Base-by-base conservation (phyloP, 2,113 vertebrate species). In the Elephas maximus region DNA sequence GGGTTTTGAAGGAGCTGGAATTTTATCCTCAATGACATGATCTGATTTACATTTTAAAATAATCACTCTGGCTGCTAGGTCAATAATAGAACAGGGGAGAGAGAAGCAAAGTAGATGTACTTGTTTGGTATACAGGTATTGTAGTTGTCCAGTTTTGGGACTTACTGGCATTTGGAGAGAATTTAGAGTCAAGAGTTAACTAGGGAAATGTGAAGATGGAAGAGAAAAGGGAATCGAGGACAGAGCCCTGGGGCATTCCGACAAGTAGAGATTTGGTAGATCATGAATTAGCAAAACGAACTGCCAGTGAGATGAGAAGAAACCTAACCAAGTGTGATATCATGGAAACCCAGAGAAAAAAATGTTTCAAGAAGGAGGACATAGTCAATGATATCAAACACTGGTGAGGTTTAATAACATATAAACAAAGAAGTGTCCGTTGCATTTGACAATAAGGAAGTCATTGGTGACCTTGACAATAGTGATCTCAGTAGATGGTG, bases 371-470 rank as follows among this genome's bases (percentile, higher is more conserved):
- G 41, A n/a, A 91, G 51, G 17, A 94, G 44, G 73, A 33, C 8
- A 17, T 45, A n/a, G 71, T 18, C 23, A 63, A 79, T 57, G 37
- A 28, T 67, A 44, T 96, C 41, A 95, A 87, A 93, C 41, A 90
- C 28, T 48, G 53, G n/a, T 77, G 51, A 82, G 5, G 28, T 81
- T 93, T 93, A 86, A 90, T 53, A 87, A 90, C 76, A 86, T 23
- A 67, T 57, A 67, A 76, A 88, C 69, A 92, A 92, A 94, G 51
- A 84, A 65, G 44, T 60, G 45, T 65, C 23, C 73, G 74, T 14
- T 92, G 51, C 11, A 30, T 88, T 84, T 91, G 78, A 92, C 71
- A 81, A 79, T 74, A 85, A 96, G 30, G 18, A 95, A 48, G 65
- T 80, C 90, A 45, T 0, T 74, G 79, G 73, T 73, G 73, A 90